Conservation (phyloP, 1,140 invertebrate species). For the Goniozus legneri region DNA sequence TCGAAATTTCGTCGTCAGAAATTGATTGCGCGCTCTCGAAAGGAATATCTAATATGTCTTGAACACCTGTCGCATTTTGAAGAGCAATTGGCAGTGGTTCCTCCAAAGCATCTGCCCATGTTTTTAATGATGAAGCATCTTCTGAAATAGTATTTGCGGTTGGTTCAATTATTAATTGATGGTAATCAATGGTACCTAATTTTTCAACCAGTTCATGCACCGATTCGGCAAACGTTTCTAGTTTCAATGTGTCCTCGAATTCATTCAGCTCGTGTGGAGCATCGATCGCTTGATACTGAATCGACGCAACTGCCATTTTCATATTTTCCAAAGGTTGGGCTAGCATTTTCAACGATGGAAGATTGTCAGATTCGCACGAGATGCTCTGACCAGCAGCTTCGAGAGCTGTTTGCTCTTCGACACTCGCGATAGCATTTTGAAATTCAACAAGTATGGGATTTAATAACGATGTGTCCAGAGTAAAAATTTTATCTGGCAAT, state of each 20-base stretch:
- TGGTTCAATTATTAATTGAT: constrained; percentile 25
- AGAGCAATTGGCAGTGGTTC: constrained; percentile 5
- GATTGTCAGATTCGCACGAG: constrained; percentile 17
- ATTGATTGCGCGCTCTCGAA: constrained; percentile 20
- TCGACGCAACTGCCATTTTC: constrained; percentile 37
- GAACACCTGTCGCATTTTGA: constrained; percentile 12
- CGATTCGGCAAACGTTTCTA: constrained; percentile 53
- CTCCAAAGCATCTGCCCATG: constrained; percentile 19
- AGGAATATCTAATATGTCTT: constrained; percentile 15
- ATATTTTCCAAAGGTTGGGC: constrained; percentile 42
- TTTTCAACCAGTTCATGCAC: constrained; percentile 48
- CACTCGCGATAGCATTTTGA: constrained; percentile 26
- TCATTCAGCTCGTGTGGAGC: constrained; percentile 19
- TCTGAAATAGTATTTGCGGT: constrained; percentile 21
- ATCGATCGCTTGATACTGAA: constrained; percentile 38
- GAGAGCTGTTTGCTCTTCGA: constrained; percentile 32
- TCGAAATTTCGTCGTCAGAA: constrained; percentile 13
- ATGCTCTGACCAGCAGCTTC: constrained; percentile 13
- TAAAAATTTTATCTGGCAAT: too few relatives aligned
- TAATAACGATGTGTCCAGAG: too few relatives aligned
- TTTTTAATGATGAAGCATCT: constrained; percentile 22
- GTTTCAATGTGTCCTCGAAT: constrained; percentile 38
- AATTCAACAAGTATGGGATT: constrained; percentile 19
- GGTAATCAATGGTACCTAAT: constrained; percentile 29
- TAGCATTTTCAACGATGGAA: constrained; percentile 23